Evolutionary conservation across 2,888 invertebrate species (phyloP).

Genomic region (Limnephilus rhombicus): DNA sequence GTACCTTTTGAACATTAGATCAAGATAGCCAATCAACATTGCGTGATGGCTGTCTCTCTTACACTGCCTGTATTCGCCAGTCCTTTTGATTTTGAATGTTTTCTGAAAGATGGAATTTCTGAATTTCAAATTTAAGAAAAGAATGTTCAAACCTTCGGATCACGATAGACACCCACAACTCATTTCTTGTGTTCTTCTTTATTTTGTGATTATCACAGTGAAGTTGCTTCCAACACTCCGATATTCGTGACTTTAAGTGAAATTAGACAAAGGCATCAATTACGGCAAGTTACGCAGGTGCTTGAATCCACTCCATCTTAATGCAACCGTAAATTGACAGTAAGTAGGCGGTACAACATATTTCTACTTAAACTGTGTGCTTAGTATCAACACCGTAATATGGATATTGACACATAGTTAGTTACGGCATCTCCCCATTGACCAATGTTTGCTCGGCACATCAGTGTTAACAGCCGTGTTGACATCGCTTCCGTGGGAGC

Average conservation of each 20-base stretch:
- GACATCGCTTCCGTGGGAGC: background rate
- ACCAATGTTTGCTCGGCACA: constrained; percentile 1
- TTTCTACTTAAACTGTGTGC: background rate
- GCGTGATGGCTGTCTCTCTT: too few relatives aligned
- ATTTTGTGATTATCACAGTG: background rate
- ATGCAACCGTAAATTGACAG: background rate
- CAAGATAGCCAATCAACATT: too few relatives aligned
- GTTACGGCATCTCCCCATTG: background rate
- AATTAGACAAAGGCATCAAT: background rate
- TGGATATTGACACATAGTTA: background rate
- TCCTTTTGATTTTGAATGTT: too few relatives aligned
- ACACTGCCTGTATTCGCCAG: too few relatives aligned
- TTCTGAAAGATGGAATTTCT: too few relatives aligned
- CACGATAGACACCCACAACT: too few relatives aligned
- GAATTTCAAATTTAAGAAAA: too few relatives aligned
- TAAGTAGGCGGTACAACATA: background rate
- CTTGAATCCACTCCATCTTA: background rate
- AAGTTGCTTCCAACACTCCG: background rate
- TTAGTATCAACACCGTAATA: background rate
- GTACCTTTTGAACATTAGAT: too few relatives aligned
- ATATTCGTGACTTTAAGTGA: background rate
- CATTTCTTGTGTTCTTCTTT: too few relatives aligned
- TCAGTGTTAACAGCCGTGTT: background rate
- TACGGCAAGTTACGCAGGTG: background rate
- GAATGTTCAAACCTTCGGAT: too few relatives aligned